Evolutionary conservation across 2,888 invertebrate species (phyloP), one percentile per base, ranked within the genome.

Genomic region (Junonia oenone): DNA sequence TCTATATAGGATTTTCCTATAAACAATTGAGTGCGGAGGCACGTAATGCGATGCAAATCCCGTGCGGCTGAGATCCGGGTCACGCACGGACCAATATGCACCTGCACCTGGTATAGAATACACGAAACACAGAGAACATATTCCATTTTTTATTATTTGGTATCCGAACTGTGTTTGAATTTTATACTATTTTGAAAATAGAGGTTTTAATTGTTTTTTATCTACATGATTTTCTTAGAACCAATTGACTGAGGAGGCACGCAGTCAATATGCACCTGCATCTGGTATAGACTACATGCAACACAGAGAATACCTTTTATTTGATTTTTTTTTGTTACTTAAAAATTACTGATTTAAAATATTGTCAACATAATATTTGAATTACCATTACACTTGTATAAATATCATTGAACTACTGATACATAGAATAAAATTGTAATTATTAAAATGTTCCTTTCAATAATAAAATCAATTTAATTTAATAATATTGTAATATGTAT

Each of bases 201-300:
- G 6, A 2, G 27, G 1, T 27, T 27, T 27, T 27, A 8, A 6
- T 8, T 27, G 27, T 27, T 27, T 1, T 27, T 8, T 6, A 27
- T 27, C 8, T 1, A 27, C 6, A 27, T 6, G 27, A 1, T 27
- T 8, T 1, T 27, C 8, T 27, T 27, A 27, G 8, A 1, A 27
- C 27, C 27, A 8, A 0, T 8, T 27, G 61, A 62, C 56, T 54
- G 26, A 62, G 63, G 55, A 51, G 57, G 46, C 56, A 59, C 66
- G 72, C 67, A 65, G 63, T 65, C 69, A 69, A 68, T 72, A 66
- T 74, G 72, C 72, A 73, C 69, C 72, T 74, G 71, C 60, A 70
- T 45, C 65, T 56, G 22, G 11, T 35, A 51, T 43, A 76, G 76
- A 65, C 59, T 62, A 58, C 27, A 15, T 45, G 9, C 2, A 11